Percentiles rank a stretch among this genome's conserved stretches.
These are phyloP conservation scores for Cotesia typhae DNA, from an alignment of 1,140 invertebrate species.

Conservation along the genomic window DNA sequence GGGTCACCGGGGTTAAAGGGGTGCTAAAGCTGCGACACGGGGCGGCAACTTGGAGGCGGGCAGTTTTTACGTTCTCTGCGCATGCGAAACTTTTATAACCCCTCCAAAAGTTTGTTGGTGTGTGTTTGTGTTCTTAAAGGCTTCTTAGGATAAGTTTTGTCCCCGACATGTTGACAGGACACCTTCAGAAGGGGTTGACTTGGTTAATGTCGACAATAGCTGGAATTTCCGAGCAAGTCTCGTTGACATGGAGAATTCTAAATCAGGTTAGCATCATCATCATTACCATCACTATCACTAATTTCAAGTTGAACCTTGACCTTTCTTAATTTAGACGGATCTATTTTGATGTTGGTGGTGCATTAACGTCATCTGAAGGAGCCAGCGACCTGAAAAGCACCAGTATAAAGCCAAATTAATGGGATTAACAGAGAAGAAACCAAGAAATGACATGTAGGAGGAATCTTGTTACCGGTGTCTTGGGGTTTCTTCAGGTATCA, in stretches of 20 bases:
- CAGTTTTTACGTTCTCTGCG: slow-evolving; percentile 60
- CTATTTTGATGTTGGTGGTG: too few species aligned
- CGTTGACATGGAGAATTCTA: too few species aligned
- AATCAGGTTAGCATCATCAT: too few species aligned
- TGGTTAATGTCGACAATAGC: slow-evolving; percentile 8
- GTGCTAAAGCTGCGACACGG: slow-evolving; percentile 35
- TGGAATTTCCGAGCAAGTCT: slow-evolving; percentile 4
- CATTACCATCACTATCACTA: too few species aligned
- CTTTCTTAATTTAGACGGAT: too few species aligned
- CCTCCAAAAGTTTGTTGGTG: slow-evolving; percentile 28
- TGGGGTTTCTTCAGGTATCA: too few species aligned
- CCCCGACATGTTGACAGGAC: slow-evolving; percentile 41
- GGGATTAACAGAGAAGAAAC: slow-evolving; percentile 62
- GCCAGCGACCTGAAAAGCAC: too few species aligned
- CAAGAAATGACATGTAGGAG: slow-evolving; percentile 55
- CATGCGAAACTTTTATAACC: slow-evolving; percentile 63
- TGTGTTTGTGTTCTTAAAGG: slow-evolving; percentile 60
- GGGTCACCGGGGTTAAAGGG: slow-evolving; percentile 34
- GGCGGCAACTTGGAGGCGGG: slow-evolving; percentile 55
- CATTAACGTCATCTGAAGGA: too few species aligned
- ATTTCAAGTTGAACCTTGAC: too few species aligned
- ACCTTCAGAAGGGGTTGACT: slow-evolving; percentile 15
- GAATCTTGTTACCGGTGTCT: background rate
- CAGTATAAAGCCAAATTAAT: slow-evolving; percentile 1
- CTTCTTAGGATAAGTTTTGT: slow-evolving; percentile 66